Evolutionary conservation across 2,888 invertebrate genomes (phyloP), one percentile per base, ranked within the genome.

Genomic region (Eudemis profundana): DNA sequence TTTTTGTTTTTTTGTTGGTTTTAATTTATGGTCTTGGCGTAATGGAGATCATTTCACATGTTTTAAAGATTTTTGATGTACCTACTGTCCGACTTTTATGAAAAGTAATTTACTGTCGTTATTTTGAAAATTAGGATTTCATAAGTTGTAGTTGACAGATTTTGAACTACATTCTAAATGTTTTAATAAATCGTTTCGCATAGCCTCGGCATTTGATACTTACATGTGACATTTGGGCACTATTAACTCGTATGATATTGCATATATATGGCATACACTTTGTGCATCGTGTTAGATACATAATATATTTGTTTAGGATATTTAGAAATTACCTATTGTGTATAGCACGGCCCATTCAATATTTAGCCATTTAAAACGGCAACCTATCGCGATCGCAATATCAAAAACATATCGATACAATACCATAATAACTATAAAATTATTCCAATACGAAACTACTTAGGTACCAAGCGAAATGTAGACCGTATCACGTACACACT

Each of bases 371-470:
- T 36, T 47, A 46, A 57, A 57, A 36, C n/a, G 46, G 15, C 14
- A 36, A 10, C 38, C 14, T 44, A 61, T 53, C 46, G 59, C 59
- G 46, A 53, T 60, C 38, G 59, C 53, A 59, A 53, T 65, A 60
- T 65, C 59, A 53, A 59, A 59, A 65, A 65, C 65, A 65, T 65
- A 65, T 65, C 65, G 60, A 53, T 57, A 65, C 65, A 59, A 60
- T 60, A 40, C 46, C 50, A 59, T 87, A 90, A 89, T 88, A 89
- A 90, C 88, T 89, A 89, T 89, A 87, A 90, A 89, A 89, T 89
- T 87, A 89, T 89, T 88, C 84, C 87, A 87, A 87, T 86, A 89
- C 87, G 83, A 85, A 89, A 89, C 87, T 86, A n/a, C n/a, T n/a
- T n/a, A 87, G 64, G 50, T 57, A 57, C 88, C 85, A 82, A 85